Conservation (phyloP, 2,888 invertebrate genomes). For the Diachrysia chrysitis region DNA sequence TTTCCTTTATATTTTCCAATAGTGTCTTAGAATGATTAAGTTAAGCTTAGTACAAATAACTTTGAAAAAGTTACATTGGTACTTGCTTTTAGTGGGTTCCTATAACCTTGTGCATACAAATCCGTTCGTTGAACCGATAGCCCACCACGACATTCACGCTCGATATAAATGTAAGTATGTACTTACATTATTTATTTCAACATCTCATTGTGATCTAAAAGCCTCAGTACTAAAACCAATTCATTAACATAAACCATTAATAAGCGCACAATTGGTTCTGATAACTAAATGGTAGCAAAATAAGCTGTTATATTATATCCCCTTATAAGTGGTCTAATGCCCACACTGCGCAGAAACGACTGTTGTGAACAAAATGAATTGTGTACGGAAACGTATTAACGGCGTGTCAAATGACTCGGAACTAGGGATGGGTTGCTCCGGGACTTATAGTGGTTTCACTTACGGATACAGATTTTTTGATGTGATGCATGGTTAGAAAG, state of each 20-base stretch:
- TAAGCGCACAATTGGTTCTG: slow-evolving; percentile 74
- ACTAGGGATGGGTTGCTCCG: slow-evolving; percentile 44
- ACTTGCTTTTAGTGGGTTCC: no score
- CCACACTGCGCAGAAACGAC: slow-evolving; percentile 68
- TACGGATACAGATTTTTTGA: not conserved
- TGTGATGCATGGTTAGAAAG: not conserved
- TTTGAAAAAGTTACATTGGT: no score
- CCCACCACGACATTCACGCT: no score
- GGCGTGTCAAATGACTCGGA: slow-evolving; percentile 60
- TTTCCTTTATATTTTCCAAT: no score
- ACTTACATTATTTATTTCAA: not conserved
- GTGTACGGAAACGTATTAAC: slow-evolving; percentile 69
- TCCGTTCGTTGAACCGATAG: no score
- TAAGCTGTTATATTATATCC: slow-evolving; percentile 64
- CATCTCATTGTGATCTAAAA: slow-evolving; percentile 24
- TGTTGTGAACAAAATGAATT: slow-evolving; percentile 74
- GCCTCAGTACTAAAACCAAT: slow-evolving; percentile 48
- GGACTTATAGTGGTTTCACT: not conserved
- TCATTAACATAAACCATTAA: slow-evolving; percentile 81
- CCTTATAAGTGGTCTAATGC: slow-evolving; percentile 64
- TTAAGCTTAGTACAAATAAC: no score
- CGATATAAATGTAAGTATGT: no score
- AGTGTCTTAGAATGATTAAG: no score
- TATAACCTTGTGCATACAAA: no score
- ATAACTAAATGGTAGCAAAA: slow-evolving; percentile 63